Evolutionary conservation across 2,888 invertebrate genomes (phyloP), one percentile per base, ranked within the genome.

Genomic region (Agriopis marginaria): DNA sequence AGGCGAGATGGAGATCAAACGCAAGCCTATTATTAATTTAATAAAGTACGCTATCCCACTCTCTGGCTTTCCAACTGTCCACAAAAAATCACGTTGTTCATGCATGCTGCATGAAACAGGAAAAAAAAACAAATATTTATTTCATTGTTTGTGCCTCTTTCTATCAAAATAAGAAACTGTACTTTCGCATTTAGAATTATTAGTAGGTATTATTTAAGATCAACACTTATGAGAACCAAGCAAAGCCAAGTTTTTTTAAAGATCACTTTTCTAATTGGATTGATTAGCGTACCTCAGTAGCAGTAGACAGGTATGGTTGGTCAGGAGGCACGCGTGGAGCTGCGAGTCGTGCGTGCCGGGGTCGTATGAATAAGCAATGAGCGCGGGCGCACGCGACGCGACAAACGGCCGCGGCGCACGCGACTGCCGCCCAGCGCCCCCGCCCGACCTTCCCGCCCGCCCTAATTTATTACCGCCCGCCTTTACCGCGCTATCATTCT

Each of bases 301-400:
- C 60, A 58, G 51, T 45, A 54, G 63, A 64, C 72, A 75, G 70
- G 73, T 68, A 69, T 64, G 77, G 72, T 74, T 75, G 32, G 32
- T 75, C 73, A 32, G 39, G 53, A 14, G 23, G 53, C 44, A 50
- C 51, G 60, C 64, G 50, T 55, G 64, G 65, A 69, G 75, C 77
- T 66, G 70, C 76, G 74, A 75, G 75, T 75, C 74, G 79, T 89
- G 93, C 92, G 92, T 91, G 93, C 82, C 77, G 73, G 77, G 77
- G 77, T 84, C 84, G 89, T 88, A 93, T 94, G 94, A 93, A 93
- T 93, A 93, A 90, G 87, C 86, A 92, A 94, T 91, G 93, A 93
- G 91, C 90, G 92, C 92, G 83, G 79, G 92, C 93, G 93, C 93
- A 93, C 94, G 93, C 93, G 83, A 93, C 87, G 86, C 89, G 82